A percentile compares a stretch with the other conserved stretches of the same genome.
Conservation (phyloP, 2,797 vertebrate genomes). For the Zenarchopterus dispar region DNA sequence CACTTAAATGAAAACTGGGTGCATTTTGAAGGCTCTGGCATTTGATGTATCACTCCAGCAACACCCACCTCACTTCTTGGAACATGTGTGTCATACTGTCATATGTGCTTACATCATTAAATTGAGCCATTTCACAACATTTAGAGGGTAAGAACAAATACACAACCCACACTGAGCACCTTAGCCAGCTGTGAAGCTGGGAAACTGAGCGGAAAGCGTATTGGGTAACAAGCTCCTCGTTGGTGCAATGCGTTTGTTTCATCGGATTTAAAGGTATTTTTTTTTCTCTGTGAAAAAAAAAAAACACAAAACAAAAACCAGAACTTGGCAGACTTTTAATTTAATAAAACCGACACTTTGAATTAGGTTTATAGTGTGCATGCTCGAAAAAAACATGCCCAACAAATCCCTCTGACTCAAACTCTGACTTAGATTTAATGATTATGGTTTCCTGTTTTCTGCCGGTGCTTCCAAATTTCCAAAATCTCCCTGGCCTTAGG, state of each 20-base stretch:
- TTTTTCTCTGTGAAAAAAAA: conserved; percentile 3
- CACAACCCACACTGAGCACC: not conserved
- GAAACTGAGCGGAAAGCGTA: conserved; percentile 20
- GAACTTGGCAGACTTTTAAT: conserved; percentile 19
- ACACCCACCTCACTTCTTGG: conserved; percentile 6
- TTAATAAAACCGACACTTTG: conserved; percentile 36
- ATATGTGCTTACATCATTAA: conserved; percentile 37
- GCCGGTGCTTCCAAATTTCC: conserved; percentile 46
- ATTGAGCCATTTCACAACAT: conserved; percentile 33
- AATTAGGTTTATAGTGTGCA: conserved; percentile 45
- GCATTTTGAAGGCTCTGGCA: conserved; percentile 13
- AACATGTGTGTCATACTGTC: conserved; percentile 1
- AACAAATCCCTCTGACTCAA: conserved; percentile 41
- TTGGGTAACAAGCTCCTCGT: conserved; percentile 49
- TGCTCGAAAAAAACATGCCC: conserved; percentile 16
- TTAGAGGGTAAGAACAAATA: conserved; percentile 2
- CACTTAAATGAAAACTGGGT: conserved; percentile 29
- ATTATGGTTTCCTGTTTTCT: conserved; percentile 61
- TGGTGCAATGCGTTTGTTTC: conserved; percentile 50
- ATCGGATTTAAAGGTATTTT: conserved; percentile 22
- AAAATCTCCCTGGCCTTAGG: conserved; percentile 23
- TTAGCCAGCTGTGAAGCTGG: conserved; percentile 16
- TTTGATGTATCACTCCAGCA: conserved; percentile 19
- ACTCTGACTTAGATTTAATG: conserved; percentile 39
- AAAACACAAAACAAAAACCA: not conserved